Conservation (phyloP, 2,888 invertebrate genomes). For the Lingula anatina region DNA sequence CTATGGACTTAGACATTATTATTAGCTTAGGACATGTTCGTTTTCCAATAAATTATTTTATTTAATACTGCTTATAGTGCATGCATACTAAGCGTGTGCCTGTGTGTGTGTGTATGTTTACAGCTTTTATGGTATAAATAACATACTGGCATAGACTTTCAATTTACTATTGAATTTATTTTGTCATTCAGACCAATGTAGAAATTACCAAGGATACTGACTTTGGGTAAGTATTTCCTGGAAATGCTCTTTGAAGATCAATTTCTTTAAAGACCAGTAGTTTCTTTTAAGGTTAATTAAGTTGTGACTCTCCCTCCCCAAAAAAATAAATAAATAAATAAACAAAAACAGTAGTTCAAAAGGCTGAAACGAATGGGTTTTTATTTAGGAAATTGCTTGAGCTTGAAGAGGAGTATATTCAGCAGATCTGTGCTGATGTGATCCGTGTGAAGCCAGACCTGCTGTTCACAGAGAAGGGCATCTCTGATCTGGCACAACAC, state of each 20-base stretch:
- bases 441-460: constrained; percentile 92
- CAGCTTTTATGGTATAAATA: background rate
- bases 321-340: too few species aligned
- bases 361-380: too few species aligned
- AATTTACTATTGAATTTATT: background rate
- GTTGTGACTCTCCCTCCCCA: too few species aligned
- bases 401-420: constrained; percentile 91
- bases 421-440: constrained; percentile 83
- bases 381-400: constrained; percentile 77
- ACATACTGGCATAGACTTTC: background rate
- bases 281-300: too few species aligned
- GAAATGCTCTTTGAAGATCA: too few species aligned
- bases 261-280: too few species aligned
- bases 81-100: too few species aligned
- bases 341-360: too few species aligned
- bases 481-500: constrained; percentile 65
- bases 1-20: too few species aligned
- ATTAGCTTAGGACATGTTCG: too few species aligned
- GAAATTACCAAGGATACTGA: constrained; percentile 92
- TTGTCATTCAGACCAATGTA: constrained; percentile 72
- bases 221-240: constrained; percentile 60
- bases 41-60: too few species aligned
- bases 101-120: background rate
- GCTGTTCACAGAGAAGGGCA: constrained; percentile 96
- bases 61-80: too few species aligned